phyloP scores from a whole-genome alignment of 2,113 vertebrate species.

The Copsychus sechellarum region DNA sequence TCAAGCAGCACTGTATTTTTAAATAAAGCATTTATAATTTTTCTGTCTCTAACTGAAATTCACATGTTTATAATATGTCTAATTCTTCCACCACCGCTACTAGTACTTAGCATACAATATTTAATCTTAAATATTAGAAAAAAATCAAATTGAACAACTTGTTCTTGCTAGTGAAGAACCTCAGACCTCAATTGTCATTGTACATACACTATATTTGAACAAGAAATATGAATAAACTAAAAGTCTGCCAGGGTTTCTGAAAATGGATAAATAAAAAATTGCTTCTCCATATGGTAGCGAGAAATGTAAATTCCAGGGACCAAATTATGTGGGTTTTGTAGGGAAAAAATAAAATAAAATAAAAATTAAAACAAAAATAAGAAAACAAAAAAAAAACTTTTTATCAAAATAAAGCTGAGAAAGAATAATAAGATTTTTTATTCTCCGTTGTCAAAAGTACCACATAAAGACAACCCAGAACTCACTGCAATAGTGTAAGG shows the following conservation, averaged over 20 bases:
- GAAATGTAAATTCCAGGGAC: not conserved
- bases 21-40: not conserved
- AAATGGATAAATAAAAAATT: not conserved
- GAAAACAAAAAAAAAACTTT: no score
- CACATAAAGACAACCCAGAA: not conserved
- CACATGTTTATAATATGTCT: not conserved
- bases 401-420: not conserved
- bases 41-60: not conserved
- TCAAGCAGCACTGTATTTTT: not conserved
- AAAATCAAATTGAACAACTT: not conserved
- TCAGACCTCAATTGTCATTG: not conserved
- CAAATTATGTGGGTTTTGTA: not conserved
- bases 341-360: no score
- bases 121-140: not conserved
- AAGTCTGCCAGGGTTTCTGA: not conserved
- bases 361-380: no score
- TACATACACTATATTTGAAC: not conserved
- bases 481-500: not conserved
- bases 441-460: not conserved
- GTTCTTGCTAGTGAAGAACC: not conserved
- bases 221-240: not conserved
- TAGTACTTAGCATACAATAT: not conserved
- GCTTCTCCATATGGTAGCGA: not conserved
- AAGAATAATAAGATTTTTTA: not conserved
- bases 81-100: not conserved